These are phyloP conservation scores for Ernsta delagoae DNA, from an alignment of 2,888 invertebrate genomes.

Conservation along the genomic window DNA sequence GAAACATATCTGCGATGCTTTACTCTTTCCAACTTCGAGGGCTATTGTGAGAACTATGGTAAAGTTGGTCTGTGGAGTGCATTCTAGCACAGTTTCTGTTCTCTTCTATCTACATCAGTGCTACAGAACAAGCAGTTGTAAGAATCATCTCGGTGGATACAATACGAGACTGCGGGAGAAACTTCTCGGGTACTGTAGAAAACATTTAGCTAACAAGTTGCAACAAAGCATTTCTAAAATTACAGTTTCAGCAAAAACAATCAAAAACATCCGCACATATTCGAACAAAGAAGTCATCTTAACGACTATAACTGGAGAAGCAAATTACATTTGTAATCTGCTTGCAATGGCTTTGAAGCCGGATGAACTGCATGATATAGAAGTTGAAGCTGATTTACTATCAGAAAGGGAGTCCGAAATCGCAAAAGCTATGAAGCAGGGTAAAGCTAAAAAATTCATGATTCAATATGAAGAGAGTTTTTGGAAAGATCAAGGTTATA, in stretches of 20 bases:
- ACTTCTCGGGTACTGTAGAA: constrained; percentile 67
- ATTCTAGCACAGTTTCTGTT: constrained; percentile 66
- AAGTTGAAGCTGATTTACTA: constrained; percentile 63
- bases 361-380: constrained; percentile 65
- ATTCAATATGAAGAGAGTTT: constrained; percentile 70
- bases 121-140: constrained; percentile 63
- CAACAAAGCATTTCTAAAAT: constrained; percentile 68
- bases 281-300: constrained; percentile 67
- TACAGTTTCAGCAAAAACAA: constrained; percentile 57
- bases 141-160: constrained; percentile 67
- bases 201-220: constrained; percentile 61
- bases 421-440: constrained; percentile 55
- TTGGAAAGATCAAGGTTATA: constrained; percentile 69
- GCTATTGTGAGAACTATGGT: constrained; percentile 74
- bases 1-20: constrained; percentile 59
- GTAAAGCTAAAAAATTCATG: constrained; percentile 63
- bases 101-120: constrained; percentile 78
- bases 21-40: constrained; percentile 66
- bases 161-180: constrained; percentile 72
- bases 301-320: constrained; percentile 69
- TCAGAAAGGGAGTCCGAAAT: constrained; percentile 52
- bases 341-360: constrained; percentile 76
- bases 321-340: constrained; percentile 68
- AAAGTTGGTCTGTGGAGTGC: constrained; percentile 67
- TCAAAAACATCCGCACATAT: constrained; percentile 66